Evolutionary conservation across 2,113 vertebrate genomes (phyloP), one percentile per base, ranked within the genome.

Genomic region (Beaufortia kweichowensis): DNA sequence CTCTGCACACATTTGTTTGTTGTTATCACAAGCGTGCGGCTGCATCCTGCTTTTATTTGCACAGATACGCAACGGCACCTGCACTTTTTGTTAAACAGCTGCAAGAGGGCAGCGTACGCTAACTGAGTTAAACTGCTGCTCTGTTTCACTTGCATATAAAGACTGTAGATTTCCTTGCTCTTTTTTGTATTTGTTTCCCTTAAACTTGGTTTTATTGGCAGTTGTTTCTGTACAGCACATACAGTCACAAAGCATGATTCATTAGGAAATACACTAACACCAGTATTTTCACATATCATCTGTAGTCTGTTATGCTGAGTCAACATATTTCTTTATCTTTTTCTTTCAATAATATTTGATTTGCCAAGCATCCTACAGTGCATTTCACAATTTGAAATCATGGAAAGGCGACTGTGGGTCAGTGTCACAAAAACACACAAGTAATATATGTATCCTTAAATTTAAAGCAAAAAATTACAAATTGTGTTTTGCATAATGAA

Each of bases 171-270:
- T 48, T 50, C 23, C 67, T 14, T n/a, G 3, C 28, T 46, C 15
- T 46, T 46, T 46, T 46, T 69, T 61, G 65, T 65, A 12, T 31
- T 31, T 9, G 35, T 10, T 10, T 39, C 35, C 33, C 10, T 39
- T 4, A 3, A 48, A 17, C n/a, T 19, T 17, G 4, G 43, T 4
- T 48, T 15, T 17, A 48, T 48, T 17, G 15, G 43, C 65, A 12
- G 1, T 48, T 59, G 65, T 28, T 28, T 48, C n/a, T 14, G 41
- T n/a, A 62, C 24, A 28, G 59, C 56, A 57, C 11, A 7, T 29
- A 39, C 69, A 69, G 76, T 67, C 57, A 35, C 6, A 14, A 23
- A 14, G 50, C n/a, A 55, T 63, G 75, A 78, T 78, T 78, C 62
- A 82, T 82, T 43, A 70, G 17, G 17, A 64, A 67, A 64, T 39